These are phyloP conservation scores for Synergus itoensis DNA, from an alignment of 2,888 invertebrate species.

Conservation along the genomic window DNA sequence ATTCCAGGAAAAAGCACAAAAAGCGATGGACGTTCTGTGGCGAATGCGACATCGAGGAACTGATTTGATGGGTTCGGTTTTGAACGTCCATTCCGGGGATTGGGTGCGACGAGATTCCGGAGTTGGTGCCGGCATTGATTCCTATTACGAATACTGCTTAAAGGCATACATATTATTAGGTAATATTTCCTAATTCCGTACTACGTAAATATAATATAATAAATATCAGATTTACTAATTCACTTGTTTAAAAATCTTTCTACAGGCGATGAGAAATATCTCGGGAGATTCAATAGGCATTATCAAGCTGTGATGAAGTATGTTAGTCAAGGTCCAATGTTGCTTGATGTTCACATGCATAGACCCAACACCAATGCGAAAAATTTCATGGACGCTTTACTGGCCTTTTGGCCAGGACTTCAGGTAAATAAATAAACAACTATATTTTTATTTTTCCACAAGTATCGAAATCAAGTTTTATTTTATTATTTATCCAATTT, in stretches of 20 bases:
- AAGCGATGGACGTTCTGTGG: conserved; percentile 98
- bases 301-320: conserved; percentile 98
- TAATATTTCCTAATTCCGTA: conserved; percentile 45
- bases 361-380: conserved; percentile 95
- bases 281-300: conserved; percentile 96
- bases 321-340: conserved; percentile 95
- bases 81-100: conserved; percentile 98
- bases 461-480: not conserved
- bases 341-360: conserved; percentile 98
- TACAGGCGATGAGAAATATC: conserved; percentile 91
- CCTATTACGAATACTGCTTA: conserved; percentile 98
- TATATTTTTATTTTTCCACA: conserved; percentile 47
- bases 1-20: conserved; percentile 90
- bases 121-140: conserved; percentile 99
- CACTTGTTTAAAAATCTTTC: conserved; percentile 12
- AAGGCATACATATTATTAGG: conserved; percentile 97
- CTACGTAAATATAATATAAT: too few species aligned
- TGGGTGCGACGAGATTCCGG: conserved; percentile 98
- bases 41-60: conserved; percentile 92
- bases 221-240: too few species aligned
- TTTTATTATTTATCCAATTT: conserved; percentile 15
- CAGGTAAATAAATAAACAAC: conserved; percentile 82
- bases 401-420: conserved; percentile 99
- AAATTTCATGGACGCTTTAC: conserved; percentile 97
- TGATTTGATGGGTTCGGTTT: conserved; percentile 97